Conservation (phyloP, 2,888 invertebrate species). For the Drosophila robusta region DNA sequence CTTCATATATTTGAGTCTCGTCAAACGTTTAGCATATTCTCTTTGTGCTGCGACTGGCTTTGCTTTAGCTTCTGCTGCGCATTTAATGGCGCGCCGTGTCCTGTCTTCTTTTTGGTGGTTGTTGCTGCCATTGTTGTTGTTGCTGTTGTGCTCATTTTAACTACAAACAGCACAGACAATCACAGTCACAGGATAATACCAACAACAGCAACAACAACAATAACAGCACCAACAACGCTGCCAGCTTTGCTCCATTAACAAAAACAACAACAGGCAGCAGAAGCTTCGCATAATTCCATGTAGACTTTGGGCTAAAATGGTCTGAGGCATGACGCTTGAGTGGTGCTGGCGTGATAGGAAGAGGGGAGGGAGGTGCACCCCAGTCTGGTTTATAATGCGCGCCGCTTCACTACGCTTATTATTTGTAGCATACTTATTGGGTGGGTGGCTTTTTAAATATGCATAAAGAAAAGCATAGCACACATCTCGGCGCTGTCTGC, state of each 20-base stretch:
- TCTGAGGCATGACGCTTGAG: constrained; percentile 26
- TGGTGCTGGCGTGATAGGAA: not conserved
- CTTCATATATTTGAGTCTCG: constrained; percentile 50
- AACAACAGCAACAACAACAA: constrained; percentile 25
- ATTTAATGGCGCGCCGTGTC: constrained; percentile 49
- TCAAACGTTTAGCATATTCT: constrained; percentile 75
- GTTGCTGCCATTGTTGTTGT: constrained; percentile 32
- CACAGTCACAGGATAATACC: constrained; percentile 76
- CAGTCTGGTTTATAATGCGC: constrained; percentile 69
- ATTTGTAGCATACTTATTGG: constrained; percentile 80
- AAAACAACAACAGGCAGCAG: constrained; percentile 68
- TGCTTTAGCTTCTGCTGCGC: constrained; percentile 62
- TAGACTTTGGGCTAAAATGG: constrained; percentile 67
- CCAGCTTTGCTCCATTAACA: constrained; percentile 74
- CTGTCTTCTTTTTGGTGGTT: constrained; percentile 37
- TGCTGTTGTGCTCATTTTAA: constrained; percentile 67
- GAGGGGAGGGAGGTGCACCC: not conserved
- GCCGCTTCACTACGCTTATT: constrained; percentile 77
- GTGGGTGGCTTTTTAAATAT: constrained; percentile 65
- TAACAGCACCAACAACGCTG: constrained; percentile 13
- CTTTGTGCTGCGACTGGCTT: constrained; percentile 63
- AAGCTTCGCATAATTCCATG: constrained; percentile 74
- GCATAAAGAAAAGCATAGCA: constrained; percentile 65
- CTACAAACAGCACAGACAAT: constrained; percentile 72
- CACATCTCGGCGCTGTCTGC: constrained; percentile 45